These are phyloP conservation scores for Ligdia adustata DNA, from an alignment of 2,888 invertebrate genomes.

Conservation along the genomic window DNA sequence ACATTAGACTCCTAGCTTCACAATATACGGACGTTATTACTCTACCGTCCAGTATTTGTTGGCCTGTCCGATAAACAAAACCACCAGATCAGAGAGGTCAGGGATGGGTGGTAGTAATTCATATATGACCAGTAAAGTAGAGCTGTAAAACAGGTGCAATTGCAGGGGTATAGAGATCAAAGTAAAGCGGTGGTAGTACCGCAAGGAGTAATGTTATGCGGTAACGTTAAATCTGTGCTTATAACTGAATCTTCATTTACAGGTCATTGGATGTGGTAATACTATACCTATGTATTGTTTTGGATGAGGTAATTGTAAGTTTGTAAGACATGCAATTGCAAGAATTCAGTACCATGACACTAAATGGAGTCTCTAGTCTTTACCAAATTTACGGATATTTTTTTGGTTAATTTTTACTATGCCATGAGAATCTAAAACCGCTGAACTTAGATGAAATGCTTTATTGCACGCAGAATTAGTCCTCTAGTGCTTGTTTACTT, in stretches of 20 bases:
- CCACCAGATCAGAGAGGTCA: slow-evolving; percentile 50
- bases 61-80: slow-evolving; percentile 50
- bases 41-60: slow-evolving; percentile 46
- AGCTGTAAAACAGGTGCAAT: slow-evolving; percentile 39
- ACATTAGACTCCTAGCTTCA: slow-evolving; percentile 53
- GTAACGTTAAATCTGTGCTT: slow-evolving; percentile 65
- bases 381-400: no score
- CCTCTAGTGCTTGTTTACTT: no score
- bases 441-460: no score
- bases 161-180: slow-evolving; percentile 45
- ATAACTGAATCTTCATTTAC: slow-evolving; percentile 66
- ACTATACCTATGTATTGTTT: slow-evolving; percentile 36
- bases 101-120: slow-evolving; percentile 53
- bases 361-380: no score
- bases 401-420: no score
- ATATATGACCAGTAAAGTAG: slow-evolving; percentile 45
- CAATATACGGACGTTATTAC: slow-evolving; percentile 49
- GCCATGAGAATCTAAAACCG: no score
- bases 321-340: no score
- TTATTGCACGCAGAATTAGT: no score
- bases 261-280: slow-evolving; percentile 45
- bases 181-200: slow-evolving; percentile 52
- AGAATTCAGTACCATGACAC: no score
- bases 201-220: slow-evolving; percentile 66
- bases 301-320: slow-evolving; percentile 35